phyloP scores from a whole-genome alignment of 2,888 invertebrate genomes.

The Lepidochitona cinerea region DNA sequence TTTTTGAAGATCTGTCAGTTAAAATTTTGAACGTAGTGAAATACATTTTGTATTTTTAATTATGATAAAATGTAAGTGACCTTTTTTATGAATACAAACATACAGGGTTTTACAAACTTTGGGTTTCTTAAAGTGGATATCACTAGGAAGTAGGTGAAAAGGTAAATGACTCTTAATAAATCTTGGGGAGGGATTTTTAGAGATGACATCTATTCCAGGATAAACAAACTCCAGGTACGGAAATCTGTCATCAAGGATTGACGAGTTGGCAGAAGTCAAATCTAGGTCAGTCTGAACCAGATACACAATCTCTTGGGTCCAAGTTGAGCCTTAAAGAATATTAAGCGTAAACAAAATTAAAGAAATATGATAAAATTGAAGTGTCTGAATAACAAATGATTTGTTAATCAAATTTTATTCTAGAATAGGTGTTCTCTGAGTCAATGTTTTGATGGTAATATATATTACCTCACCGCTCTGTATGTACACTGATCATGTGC shows the following conservation, averaged over 20 bases:
- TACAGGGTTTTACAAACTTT: conserved; percentile 42
- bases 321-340: conserved; percentile 79
- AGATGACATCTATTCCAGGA: conserved; percentile 46
- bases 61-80: neutral
- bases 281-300: conserved; percentile 86
- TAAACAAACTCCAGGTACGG: conserved; percentile 79
- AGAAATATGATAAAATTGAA: too few relatives aligned
- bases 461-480: too few relatives aligned
- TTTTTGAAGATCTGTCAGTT: too few relatives aligned
- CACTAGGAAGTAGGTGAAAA: conserved; percentile 53
- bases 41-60: too few relatives aligned
- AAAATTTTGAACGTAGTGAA: too few relatives aligned
- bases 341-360: too few relatives aligned
- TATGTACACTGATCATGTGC: too few relatives aligned
- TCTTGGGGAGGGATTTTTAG: conserved; percentile 61
- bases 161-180: conserved; percentile 66
- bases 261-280: conserved; percentile 77
- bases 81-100: neutral
- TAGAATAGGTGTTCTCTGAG: too few relatives aligned
- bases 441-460: too few relatives aligned
- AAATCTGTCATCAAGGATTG: conserved; percentile 78
- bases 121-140: conserved; percentile 62
- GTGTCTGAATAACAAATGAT: too few relatives aligned
- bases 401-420: too few relatives aligned
- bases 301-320: conserved; percentile 96